Evolutionary conservation across 2,113 vertebrate genomes (phyloP), one percentile per base, ranked within the genome.

Genomic region (Sinocyclocheilus maitianheensis): DNA sequence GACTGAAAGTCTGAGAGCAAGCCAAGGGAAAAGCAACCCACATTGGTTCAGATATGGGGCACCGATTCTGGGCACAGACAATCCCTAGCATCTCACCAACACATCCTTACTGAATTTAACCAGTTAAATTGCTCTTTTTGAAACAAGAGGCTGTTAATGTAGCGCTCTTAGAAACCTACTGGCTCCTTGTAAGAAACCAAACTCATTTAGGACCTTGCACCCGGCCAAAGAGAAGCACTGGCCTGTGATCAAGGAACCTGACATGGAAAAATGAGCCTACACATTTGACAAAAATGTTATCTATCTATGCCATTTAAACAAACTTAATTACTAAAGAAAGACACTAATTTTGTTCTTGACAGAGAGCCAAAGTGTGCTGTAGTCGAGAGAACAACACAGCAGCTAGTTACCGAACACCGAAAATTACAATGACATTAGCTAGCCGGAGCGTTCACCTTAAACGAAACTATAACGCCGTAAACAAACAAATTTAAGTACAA

Each of bases 401-500:
- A 87, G 87, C 83, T 60, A 88, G 71, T 80, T 80, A 84, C 37
- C 83, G 60, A 84, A 85, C 78, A 84, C 77, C 69, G 30, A 62
- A 87, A 85, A 90, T 69, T 83, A 77, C 85, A 80, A 88, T 90
- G 87, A 90, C 85, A 86, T 43, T 48, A 77, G 58, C 65, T 26
- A 40, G 62, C 60, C 51, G 55, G 3, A 75, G 43, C 43, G 9
- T 69, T 22, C 34, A 58, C 6, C 60, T 74, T 40, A 84, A 67
- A 86, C 71, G 40, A 55, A 83, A 87, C 20, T 48, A 34, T 34
- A 83, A 79, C 12, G 43, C 46, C 7, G 24, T 69, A 26, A 72
- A 60, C 58, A 63, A 81, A 74, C 13, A 77, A 1, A 51, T 14
- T 48, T 24, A 48, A 43, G 16, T 11, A 18, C 16, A n/a, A 55